Percentiles rank a stretch among this genome's conserved stretches.
phyloP scores from a whole-genome alignment of 1,140 invertebrate genomes.

The Wasmannia auropunctata region DNA sequence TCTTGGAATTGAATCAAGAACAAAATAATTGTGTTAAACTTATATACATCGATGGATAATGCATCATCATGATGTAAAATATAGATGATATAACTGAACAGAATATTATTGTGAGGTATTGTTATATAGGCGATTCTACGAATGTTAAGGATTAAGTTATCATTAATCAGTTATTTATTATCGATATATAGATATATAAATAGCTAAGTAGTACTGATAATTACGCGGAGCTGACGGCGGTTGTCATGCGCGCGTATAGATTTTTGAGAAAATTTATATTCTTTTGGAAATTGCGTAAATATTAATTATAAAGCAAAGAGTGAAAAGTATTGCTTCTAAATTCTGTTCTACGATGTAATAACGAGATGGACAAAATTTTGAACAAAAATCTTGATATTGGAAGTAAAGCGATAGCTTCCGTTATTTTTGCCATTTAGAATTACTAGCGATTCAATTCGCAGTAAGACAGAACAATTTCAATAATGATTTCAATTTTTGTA shows the following conservation, averaged over 20 bases:
- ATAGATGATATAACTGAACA: neutral
- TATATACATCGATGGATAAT: neutral
- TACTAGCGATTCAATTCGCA: no score
- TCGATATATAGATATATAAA: neutral
- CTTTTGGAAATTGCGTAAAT: no score
- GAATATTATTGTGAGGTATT: neutral
- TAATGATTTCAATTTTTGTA: no score
- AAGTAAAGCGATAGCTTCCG: no score
- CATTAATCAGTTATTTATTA: conserved; percentile 1
- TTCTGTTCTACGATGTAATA: no score
- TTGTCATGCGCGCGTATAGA: neutral
- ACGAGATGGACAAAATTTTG: no score
- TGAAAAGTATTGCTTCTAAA: no score
- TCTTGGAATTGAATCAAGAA: neutral
- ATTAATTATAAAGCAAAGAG: no score
- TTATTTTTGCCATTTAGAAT: no score
- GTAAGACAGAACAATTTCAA: no score
- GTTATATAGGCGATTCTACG: neutral
- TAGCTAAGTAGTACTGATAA: neutral
- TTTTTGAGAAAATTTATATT: neutral
- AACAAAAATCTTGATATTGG: no score
- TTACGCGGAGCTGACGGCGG: neutral
- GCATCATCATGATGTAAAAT: neutral
- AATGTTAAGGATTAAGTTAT: neutral
- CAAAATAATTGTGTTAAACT: neutral